A percentile compares a stretch with the other conserved stretches of the same genome.
phyloP scores from a whole-genome alignment of 2,888 invertebrate species.

The Aricia artaxerxes region DNA sequence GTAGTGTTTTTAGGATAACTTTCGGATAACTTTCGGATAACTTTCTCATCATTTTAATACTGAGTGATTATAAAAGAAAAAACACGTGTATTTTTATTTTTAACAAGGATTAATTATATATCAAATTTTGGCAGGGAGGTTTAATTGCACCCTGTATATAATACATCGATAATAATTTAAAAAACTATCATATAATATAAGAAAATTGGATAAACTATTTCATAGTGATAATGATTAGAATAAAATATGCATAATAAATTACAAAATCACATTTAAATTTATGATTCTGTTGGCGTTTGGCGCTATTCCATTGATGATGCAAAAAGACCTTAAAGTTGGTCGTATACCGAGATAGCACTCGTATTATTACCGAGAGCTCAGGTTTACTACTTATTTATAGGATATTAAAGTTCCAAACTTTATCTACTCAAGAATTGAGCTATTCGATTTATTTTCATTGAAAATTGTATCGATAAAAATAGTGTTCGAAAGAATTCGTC shows the following conservation, averaged over 20 bases:
- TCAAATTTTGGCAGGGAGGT: too few species aligned
- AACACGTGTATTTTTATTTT: too few species aligned
- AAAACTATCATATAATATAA: too few species aligned
- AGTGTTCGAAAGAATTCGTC: background rate
- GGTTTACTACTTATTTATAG: slow-evolving; percentile 31
- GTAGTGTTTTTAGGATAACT: too few species aligned
- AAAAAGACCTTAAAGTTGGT: slow-evolving; percentile 25
- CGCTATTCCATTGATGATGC: slow-evolving; percentile 25
- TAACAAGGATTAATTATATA: too few species aligned
- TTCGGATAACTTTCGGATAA: too few species aligned
- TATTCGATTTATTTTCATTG: slow-evolving; percentile 4
- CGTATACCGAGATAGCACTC: slow-evolving; percentile 12
- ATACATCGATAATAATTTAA: too few species aligned
- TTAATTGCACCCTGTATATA: too few species aligned
- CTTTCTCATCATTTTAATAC: too few species aligned
- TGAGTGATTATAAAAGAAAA: too few species aligned
- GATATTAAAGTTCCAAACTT: slow-evolving; percentile 28
- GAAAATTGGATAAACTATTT: too few species aligned
- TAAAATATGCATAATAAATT: background rate
- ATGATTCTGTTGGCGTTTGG: slow-evolving; percentile 7
- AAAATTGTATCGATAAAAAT: slow-evolving; percentile 3
- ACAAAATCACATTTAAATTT: background rate
- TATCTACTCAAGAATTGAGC: slow-evolving; percentile 23
- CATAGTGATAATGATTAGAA: too few species aligned
- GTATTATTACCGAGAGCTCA: slow-evolving; percentile 7